Conservation (phyloP, 2,797 vertebrate species). For the Hemibagrus guttatus region DNA sequence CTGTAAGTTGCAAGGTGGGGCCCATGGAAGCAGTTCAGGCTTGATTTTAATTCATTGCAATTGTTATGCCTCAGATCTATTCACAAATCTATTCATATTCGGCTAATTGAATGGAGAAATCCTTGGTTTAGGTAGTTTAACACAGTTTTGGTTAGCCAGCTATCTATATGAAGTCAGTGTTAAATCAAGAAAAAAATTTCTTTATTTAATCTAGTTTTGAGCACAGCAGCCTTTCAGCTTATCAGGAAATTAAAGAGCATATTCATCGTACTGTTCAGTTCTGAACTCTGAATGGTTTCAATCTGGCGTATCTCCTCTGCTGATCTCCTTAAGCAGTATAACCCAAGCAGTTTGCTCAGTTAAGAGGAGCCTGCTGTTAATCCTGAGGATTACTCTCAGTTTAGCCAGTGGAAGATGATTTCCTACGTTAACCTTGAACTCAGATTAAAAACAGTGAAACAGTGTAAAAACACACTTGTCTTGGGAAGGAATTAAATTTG, state of each 20-base stretch:
- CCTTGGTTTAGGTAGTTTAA: not conserved
- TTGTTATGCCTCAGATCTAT: not conserved
- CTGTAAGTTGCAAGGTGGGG: no score
- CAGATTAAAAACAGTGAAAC: not conserved
- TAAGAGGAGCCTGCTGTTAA: not conserved
- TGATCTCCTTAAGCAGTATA: not conserved
- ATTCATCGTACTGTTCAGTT: no score
- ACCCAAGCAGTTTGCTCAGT: not conserved
- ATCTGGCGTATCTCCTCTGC: not conserved
- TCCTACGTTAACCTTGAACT: not conserved
- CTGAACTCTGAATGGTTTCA: not conserved
- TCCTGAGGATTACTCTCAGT: not conserved
- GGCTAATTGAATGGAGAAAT: not conserved
- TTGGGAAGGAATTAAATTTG: not conserved
- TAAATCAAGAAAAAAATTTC: not conserved
- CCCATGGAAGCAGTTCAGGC: no score
- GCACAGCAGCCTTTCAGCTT: not conserved
- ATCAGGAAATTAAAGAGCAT: not conserved
- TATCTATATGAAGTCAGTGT: not conserved
- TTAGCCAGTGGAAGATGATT: not conserved
- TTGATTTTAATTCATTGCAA: no score
- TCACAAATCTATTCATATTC: not conserved
- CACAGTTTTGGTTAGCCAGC: not conserved
- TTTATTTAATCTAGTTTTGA: not conserved
- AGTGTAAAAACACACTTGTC: not conserved